Evolutionary conservation across 2,113 vertebrate genomes (phyloP), one percentile per base, ranked within the genome.

Genomic region (Vulpes vulpes): DNA sequence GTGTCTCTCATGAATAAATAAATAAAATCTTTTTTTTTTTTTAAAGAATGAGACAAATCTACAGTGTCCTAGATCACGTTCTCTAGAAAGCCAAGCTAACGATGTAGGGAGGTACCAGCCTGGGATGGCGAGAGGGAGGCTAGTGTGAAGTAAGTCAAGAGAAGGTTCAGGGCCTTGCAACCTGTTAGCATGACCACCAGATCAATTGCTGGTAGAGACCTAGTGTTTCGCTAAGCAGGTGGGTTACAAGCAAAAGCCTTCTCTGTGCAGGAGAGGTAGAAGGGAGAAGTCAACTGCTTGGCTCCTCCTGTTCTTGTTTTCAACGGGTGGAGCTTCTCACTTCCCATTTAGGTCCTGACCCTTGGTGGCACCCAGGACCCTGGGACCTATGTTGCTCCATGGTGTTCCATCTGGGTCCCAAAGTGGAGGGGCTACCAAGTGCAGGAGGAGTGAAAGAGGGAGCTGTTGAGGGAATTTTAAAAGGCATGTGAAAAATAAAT

Each of bases 191-290:
- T 0, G 2, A 11, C 23, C n/a, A 38, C 22, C 5, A 35, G 35
- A 60, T 32, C 23, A 17, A 30, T 0, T 1, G 11, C 0, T 3
- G 15, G 51, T 14, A 15, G 57, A 71, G 59, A 53, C 27, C 19
- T 1, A 6, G 27, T 0, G 0, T 43, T 64, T 65, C 23, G 12
- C 4, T 43, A 16, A 4, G 57, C 89, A 78, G 43, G 38, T 16
- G 25, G 23, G 3, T 23, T 19, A 6, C 3, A 8, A 38, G 59
- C 32, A 11, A 64, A 73, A 51, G 22, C 17, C 35, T 14, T 11
- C 51, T 79, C 35, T 53, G 3, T 4, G 11, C 62, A 23, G 32
- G 84, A 73, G 35, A 73, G 53, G 49, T 19, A 53, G 20, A 35
- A 53, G 11, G 11, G 2, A n/a, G 78, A 53, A 27, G 11, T 14